Evolutionary conservation across 2,888 invertebrate genomes (phyloP).

Genomic region (Parnassius glacialis): DNA sequence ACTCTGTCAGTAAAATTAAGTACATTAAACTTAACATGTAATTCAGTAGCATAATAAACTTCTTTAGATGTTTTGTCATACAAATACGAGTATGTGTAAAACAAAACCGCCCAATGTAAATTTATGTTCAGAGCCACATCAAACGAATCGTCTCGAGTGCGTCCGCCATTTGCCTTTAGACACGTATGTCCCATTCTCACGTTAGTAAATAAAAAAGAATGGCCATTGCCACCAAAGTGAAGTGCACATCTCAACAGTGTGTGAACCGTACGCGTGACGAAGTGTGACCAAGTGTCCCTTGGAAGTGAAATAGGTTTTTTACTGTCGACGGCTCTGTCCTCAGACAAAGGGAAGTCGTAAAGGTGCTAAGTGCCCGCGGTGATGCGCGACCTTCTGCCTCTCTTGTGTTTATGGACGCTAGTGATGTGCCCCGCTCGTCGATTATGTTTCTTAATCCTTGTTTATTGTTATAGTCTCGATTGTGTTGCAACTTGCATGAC

Average conservation of each 20-base stretch:
- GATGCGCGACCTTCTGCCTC: slow-evolving; percentile 55
- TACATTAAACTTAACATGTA: too few relatives aligned
- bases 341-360: slow-evolving; percentile 67
- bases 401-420: slow-evolving; percentile 33
- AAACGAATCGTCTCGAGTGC: slow-evolving; percentile 11
- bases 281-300: slow-evolving; percentile 48
- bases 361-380: slow-evolving; percentile 50
- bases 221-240: slow-evolving; percentile 11
- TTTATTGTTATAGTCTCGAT: slow-evolving; percentile 49
- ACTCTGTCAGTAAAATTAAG: too few relatives aligned
- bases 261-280: slow-evolving; percentile 41
- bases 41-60: too few relatives aligned
- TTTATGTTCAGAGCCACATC: background rate
- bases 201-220: slow-evolving; percentile 23
- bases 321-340: slow-evolving; percentile 44
- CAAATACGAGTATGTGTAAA: background rate
- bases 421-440: slow-evolving; percentile 31
- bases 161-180: slow-evolving; percentile 7
- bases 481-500: slow-evolving; percentile 27
- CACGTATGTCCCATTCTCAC: slow-evolving; percentile 20
- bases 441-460: slow-evolving; percentile 56
- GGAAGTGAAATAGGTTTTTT: slow-evolving; percentile 54
- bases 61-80: too few relatives aligned
- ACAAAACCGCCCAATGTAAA: background rate
- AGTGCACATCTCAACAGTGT: slow-evolving; percentile 31